Percentiles rank a stretch among this genome's conserved stretches.
Conservation (phyloP, 64 coral and sea anemone species). For the Montipora foliosa region DNA sequence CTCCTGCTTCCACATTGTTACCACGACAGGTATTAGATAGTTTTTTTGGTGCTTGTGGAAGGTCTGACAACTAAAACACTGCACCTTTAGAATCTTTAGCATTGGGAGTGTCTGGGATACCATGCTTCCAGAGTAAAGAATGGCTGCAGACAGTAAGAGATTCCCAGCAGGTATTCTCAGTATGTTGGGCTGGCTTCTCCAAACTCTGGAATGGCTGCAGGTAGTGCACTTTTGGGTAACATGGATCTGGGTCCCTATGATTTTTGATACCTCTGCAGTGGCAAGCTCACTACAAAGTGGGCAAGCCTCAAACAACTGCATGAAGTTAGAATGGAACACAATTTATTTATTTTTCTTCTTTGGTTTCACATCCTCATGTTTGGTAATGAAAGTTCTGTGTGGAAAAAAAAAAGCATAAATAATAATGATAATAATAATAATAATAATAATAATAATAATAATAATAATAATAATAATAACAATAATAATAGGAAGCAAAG, state of each 20-base stretch:
- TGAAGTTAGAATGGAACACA: too few species aligned
- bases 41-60: slow-evolving; percentile 4
- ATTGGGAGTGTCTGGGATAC: slow-evolving; percentile 3
- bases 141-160: not conserved
- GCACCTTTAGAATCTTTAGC: not conserved
- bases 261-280: not conserved
- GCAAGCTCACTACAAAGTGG: not conserved
- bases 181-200: slow-evolving; percentile 25
- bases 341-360: too few species aligned
- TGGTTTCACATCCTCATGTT: too few species aligned
- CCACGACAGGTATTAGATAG: not conserved
- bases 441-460: too few species aligned
- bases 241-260: slow-evolving; percentile 15
- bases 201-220: not conserved
- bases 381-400: too few species aligned
- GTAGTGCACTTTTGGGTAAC: slow-evolving; percentile 15
- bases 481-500: too few species aligned
- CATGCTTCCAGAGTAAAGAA: slow-evolving; percentile 26
- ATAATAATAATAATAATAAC: too few species aligned
- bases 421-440: too few species aligned
- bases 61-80: slow-evolving; percentile 14
- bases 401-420: too few species aligned
- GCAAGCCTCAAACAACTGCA: slow-evolving; percentile 8
- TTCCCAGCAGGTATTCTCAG: not conserved
- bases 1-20: slow-evolving; percentile 3